Evolutionary conservation across 2,797 vertebrate species (phyloP).

Genomic region (Glossophaga mutica): DNA sequence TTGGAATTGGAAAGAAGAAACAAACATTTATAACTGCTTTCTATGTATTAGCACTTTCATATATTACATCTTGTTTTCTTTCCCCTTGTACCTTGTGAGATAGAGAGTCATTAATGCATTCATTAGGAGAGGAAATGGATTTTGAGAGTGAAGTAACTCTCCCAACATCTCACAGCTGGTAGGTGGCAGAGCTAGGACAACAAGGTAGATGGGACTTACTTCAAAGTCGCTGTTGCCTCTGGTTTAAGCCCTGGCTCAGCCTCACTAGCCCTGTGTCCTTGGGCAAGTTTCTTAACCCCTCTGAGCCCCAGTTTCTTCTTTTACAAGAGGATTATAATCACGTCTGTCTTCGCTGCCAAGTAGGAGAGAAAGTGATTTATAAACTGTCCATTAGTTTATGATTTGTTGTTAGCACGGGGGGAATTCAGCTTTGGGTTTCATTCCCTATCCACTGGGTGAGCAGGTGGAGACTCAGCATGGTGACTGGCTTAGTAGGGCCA

Average conservation of each 20-base stretch:
- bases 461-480: neutral
- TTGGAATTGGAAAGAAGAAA: slow-evolving; percentile 33
- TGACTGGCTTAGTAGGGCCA: neutral
- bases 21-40: slow-evolving; percentile 43
- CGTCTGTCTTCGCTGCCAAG: neutral
- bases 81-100: neutral
- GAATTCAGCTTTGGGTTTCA: neutral
- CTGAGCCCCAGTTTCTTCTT: neutral
- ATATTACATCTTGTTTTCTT: neutral
- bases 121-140: neutral
- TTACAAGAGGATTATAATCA: neutral
- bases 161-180: neutral
- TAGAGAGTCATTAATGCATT: neutral
- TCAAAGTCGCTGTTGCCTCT: neutral
- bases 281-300: neutral
- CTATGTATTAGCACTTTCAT: neutral
- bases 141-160: neutral
- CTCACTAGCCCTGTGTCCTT: neutral
- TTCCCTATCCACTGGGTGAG: neutral
- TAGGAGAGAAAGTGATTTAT: neutral
- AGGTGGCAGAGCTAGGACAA: neutral
- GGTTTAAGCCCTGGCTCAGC: neutral
- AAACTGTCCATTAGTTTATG: neutral
- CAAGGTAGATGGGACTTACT: neutral
- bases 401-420: neutral